Base-by-base conservation (phyloP, 2,888 invertebrate species). In the Lithophane semibrunnea region DNA sequence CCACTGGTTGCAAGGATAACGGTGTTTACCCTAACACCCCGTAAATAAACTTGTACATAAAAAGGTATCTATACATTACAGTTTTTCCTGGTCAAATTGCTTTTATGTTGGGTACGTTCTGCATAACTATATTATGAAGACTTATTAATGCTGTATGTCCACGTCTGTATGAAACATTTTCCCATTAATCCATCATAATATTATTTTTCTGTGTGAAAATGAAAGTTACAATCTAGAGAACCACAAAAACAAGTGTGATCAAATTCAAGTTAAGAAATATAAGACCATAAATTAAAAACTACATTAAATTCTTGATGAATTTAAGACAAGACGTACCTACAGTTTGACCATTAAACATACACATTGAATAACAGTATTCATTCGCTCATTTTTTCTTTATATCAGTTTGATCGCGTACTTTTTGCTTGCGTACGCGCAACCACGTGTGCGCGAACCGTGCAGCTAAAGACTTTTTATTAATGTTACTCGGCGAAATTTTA, bases 401-500 rank as follows among this genome's bases (percentile, higher is more conserved):
- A 92, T 92, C 92, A 89, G 90, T 83, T 58, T 75, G 86, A 90
- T 90, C 91, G 85, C 77, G 82, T 77, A 88, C 87, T 91, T 89
- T 89, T 88, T 84, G 75, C 75, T 54, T 68, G 64, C 83, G 82
- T 63, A 69, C 58, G 83, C 88, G 86, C 88, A 89, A 86, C 87
- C 83, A 77, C 72, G 81, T 83, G 84, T 79, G 84, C 85, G 87
- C 83, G 52, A 65, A 90, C 86, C 91, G 90, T 89, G 80, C 79
- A 83, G 77, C 66, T 61, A 76, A 81, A 56, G 73, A 75, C 90
- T 90, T 90, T 88, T 88, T 85, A 80, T 80, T 82, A 64, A 78
- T 72, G 83, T 89, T 86, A 89, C 85, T 87, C 88, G 84, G 92
- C 91, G 90, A 92, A 92, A 91, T 92, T 92, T 90, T 91, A 93